phyloP scores from a whole-genome alignment of 2,888 invertebrate species.

The Drosophila formosana region DNA sequence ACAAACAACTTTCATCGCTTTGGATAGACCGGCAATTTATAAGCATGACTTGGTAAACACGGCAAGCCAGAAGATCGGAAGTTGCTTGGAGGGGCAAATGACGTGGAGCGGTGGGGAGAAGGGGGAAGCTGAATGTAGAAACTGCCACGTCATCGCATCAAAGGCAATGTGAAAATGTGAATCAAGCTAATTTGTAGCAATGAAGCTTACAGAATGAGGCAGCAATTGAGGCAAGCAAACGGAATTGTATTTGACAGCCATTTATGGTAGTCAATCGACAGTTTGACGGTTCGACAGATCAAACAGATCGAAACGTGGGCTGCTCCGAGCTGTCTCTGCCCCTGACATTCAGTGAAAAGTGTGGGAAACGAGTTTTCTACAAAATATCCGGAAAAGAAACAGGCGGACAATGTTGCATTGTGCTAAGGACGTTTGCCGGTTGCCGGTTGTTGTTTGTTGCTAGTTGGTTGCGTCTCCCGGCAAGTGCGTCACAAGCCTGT shows the following conservation, averaged over 20 bases:
- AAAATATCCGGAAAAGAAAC: slow-evolving; percentile 61
- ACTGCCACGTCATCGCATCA: slow-evolving; percentile 54
- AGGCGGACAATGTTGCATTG: slow-evolving; percentile 63
- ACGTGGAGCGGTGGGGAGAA: background rate
- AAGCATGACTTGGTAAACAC: slow-evolving; percentile 60
- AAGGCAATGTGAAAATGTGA: slow-evolving; percentile 54
- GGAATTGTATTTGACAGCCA: slow-evolving; percentile 71
- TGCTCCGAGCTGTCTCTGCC: slow-evolving; percentile 9
- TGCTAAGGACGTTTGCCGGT: slow-evolving; percentile 61
- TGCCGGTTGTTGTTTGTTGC: slow-evolving; percentile 12
- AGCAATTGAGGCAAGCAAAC: slow-evolving; percentile 24
- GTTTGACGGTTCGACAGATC: slow-evolving; percentile 17
- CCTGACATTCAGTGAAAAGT: slow-evolving; percentile 5
- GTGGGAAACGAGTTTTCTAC: slow-evolving; percentile 69
- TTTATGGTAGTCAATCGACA: slow-evolving; percentile 54
- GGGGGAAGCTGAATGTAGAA: slow-evolving; percentile 24
- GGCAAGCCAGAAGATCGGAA: slow-evolving; percentile 44
- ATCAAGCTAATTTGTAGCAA: slow-evolving; percentile 75
- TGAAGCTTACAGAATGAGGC: slow-evolving; percentile 62
- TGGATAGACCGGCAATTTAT: slow-evolving; percentile 49
- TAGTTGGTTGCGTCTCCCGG: slow-evolving; percentile 15
- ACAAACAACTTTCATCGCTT: slow-evolving; percentile 53
- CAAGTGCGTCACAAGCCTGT: slow-evolving; percentile 61
- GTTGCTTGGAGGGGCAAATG: slow-evolving; percentile 16
- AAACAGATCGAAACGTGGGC: slow-evolving; percentile 55